phyloP scores from a whole-genome alignment of 2,888 invertebrate genomes.

The Meandrusa payeni region DNA sequence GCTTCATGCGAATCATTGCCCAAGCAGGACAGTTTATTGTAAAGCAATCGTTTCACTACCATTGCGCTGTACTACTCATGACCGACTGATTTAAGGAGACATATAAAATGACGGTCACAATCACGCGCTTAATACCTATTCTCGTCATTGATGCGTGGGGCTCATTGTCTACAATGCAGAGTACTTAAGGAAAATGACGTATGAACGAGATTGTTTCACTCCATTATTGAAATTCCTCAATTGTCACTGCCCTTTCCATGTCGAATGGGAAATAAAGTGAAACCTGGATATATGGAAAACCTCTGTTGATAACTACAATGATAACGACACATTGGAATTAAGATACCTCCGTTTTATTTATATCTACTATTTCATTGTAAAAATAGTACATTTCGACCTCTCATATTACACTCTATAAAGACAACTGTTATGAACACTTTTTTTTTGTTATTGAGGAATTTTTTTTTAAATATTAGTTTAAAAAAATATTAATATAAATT shows the following conservation, averaged over 20 bases:
- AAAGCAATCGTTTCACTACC: constrained; percentile 40
- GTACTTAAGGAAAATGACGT: constrained; percentile 34
- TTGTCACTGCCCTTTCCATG: background rate
- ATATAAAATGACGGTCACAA: constrained; percentile 43
- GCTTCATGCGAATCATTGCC: constrained; percentile 40
- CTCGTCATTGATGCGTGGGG: constrained; percentile 28
- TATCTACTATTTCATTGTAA: no score
- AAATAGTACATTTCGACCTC: no score
- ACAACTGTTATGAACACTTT: no score
- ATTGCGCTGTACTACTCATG: constrained; percentile 40
- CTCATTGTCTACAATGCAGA: constrained; percentile 6
- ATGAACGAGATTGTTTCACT: constrained; percentile 40
- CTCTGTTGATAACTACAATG: no score
- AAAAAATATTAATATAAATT: no score
- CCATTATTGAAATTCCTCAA: background rate
- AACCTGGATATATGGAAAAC: no score
- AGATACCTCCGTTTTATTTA: no score
- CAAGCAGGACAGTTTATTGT: constrained; percentile 38
- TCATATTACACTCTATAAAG: no score
- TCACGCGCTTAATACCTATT: constrained; percentile 34
- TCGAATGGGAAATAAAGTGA: background rate
- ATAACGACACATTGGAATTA: no score
- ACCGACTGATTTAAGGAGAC: constrained; percentile 53
- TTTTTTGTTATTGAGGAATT: no score
- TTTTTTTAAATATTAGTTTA: no score